Percentiles rank a stretch among this genome's conserved stretches.
Evolutionary conservation across 2,113 vertebrate genomes (phyloP).

Genomic region (Oryctolagus cuniculus): mOryCun1.1 NC_091444.1:67025001-67025500

Average conservation of each 20-base stretch:
- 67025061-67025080: not conserved
- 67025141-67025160: not conserved
- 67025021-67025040: not conserved
- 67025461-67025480: constrained; percentile 6
- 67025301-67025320: constrained; percentile 9
- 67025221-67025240: not conserved
- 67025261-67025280: constrained; percentile 41
- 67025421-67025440: not conserved
- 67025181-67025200: not conserved
- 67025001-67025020: not conserved
- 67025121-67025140: not conserved
- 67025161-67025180: not conserved
- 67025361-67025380: constrained; percentile 52
- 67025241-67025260: not conserved
- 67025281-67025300: not conserved
- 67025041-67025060: not conserved
- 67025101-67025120: not conserved
- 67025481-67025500: not conserved
- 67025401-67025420: constrained; percentile 48
- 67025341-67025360: constrained; percentile 32
- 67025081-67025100: not conserved
- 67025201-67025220: not conserved
- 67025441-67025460: constrained; percentile 10
- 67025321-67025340: not conserved
- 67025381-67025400: not conserved